Evolutionary conservation across 2,888 invertebrate species (phyloP).

Genomic region (Strigamia crassipes): DNA sequence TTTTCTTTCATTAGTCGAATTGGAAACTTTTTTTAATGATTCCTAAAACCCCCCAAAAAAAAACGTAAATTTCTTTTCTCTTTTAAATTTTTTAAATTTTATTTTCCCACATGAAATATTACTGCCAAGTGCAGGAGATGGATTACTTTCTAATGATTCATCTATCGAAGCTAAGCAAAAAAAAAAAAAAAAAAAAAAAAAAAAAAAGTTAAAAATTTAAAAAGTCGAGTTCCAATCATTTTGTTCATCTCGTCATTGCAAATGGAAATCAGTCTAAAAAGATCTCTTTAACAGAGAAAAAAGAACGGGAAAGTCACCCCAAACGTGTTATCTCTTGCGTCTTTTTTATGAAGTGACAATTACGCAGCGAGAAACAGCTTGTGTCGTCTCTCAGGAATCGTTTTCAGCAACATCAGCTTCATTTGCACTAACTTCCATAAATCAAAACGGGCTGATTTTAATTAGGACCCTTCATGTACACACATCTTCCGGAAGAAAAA

Average conservation of each 20-base stretch:
- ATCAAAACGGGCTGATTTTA: neutral
- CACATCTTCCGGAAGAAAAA: neutral
- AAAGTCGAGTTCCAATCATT: neutral
- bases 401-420: constrained; percentile 5
- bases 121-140: constrained; percentile 21
- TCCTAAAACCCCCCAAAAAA: neutral
- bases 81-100: neutral
- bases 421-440: constrained; percentile 5
- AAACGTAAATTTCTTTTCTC: neutral
- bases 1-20: neutral
- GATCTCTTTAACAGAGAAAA: neutral
- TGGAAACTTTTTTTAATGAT: neutral
- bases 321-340: constrained; percentile 12
- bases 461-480: neutral
- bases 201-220: no score
- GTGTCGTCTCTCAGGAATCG: neutral
- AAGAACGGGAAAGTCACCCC: neutral
- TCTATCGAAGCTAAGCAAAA: neutral
- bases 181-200: no score
- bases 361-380: constrained; percentile 21
- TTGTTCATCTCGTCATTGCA: neutral
- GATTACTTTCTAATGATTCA: constrained; percentile 16
- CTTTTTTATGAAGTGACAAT: constrained; percentile 16
- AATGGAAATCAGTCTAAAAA: neutral
- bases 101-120: constrained; percentile 19